Base-by-base conservation (phyloP, 1,140 invertebrate genomes). In the Orchesella cincta region DNA sequence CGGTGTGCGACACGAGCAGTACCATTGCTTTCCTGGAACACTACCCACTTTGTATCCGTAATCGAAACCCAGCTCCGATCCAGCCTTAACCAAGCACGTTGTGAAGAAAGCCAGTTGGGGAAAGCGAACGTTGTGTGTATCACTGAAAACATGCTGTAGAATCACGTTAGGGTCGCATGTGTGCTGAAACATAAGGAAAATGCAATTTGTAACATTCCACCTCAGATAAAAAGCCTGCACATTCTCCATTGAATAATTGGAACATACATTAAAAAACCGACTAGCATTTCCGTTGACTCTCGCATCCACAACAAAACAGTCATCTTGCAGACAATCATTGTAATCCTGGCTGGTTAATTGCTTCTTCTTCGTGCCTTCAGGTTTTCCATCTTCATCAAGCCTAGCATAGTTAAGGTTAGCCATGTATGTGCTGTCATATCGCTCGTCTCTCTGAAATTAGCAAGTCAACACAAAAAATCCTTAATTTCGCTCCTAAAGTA, bases 41-140 rank as follows among this genome's bases (percentile, higher is more conserved):
- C 94, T 96, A 36, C 94, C 96, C 33, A 98, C 92, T 84, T 96
- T 93, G 83, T 98, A 99, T 83, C 94, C 96, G 84, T 99, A 99
- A 86, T 99, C 97, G 97, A 97, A 99, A 0, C 95, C 97, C 28
- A 99, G 88, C 87, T 99, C 96, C n/a, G 92, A 91, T 8, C 97
- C 97, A 33, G 97, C 95, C 57, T 91, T 87, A 71, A 99, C 96
- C 83, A 93, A 92, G 73, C 90, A 91, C 28, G 90, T 88, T 2
- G 96, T 92, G 85, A 98, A 99, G 87, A 98, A 98, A 3, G 96
- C 93, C 0, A 98, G 94, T 95, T 95, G 98, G 0, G 97, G 97
- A 85, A 98, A 98, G 18, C 97, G 88, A 1, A 97, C 89, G 85
- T 98, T 96, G 86, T 98, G 96, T 0, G 96, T 98, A 85, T 98